Evolutionary conservation across 1,140 invertebrate genomes (phyloP), one percentile per base, ranked within the genome.

Genomic region (Bombus vancouverensis): DNA sequence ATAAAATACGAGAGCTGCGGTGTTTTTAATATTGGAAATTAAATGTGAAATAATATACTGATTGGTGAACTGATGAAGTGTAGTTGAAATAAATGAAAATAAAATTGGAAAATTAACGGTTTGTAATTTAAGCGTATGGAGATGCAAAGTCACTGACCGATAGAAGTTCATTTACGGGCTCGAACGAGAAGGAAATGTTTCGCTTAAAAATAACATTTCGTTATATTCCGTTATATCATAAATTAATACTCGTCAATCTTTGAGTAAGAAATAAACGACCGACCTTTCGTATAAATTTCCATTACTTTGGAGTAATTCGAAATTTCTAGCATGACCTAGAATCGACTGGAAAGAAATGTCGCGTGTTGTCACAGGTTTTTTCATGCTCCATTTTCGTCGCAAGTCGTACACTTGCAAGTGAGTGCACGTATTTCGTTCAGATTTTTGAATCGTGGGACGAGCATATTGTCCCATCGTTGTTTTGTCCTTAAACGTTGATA

Each of bases 121-220:
- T 68, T 53, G 72, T 34, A 72, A 81, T 72, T 79, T 32, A 66
- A 79, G 42, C 39, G 34, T 66, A 79, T 44, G 62, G 39, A 25
- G 5, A 34, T 44, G 59, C 34, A 4, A 34, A 65, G 65, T 65
- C 18, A n/a, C 28, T 32, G 15, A 6, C 22, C 18, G 59, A 13
- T 53, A 25, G 5, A 32, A 42, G 76, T 78, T 66, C n/a, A 32
- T 78, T 42, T 6, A 28, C 2, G 8, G 44, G 3, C 32, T 32
- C 37, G 57, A 25, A 9, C 39, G 6, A 28, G 39, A 39, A 37
- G 10, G 4, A 34, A 53, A 72, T 71, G 42, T 37, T 57, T 57
- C 73, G 44, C 32, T 22, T 47, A 75, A 57, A 57, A 57, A 39
- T 37, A 76, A 57, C 25, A 32, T 34, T 28, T 15, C 47, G 22